phyloP scores from a whole-genome alignment of 2,797 vertebrate genomes.

The Oryzias dopingdopingensis region DNA sequence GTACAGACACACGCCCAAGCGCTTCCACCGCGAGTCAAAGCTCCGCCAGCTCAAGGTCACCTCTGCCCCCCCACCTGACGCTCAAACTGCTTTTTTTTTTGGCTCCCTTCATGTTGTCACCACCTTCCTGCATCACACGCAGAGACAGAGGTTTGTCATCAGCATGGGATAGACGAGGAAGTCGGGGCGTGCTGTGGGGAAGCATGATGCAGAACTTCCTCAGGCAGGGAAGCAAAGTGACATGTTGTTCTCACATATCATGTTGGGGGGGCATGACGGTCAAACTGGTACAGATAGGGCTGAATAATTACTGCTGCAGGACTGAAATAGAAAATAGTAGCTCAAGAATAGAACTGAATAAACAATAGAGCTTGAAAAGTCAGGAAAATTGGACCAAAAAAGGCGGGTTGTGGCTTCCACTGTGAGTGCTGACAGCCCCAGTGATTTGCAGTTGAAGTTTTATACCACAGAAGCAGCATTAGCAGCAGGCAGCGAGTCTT shows the following conservation, averaged over 20 bases:
- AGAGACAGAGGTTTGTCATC: slow-evolving; percentile 30
- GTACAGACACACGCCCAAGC: slow-evolving; percentile 32
- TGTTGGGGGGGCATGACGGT: slow-evolving; percentile 20
- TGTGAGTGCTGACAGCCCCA: slow-evolving; percentile 28
- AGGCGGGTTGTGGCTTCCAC: slow-evolving; percentile 19
- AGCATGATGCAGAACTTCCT: slow-evolving; percentile 30
- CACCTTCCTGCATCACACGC: slow-evolving; percentile 37
- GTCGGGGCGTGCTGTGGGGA: slow-evolving; percentile 36
- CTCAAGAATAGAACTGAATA: not conserved
- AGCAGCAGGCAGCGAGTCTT: slow-evolving; percentile 32
- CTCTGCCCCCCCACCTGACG: slow-evolving; percentile 28
- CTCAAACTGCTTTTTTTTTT: slow-evolving; percentile 26
- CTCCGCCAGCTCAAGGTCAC: slow-evolving; percentile 37
- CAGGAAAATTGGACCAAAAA: slow-evolving; percentile 11
- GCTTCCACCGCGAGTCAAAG: slow-evolving; percentile 22
- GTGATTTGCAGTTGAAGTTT: slow-evolving; percentile 33
- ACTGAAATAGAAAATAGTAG: slow-evolving; percentile 1
- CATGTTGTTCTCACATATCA: slow-evolving; percentile 20
- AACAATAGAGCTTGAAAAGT: slow-evolving; percentile 7
- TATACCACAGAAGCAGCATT: slow-evolving; percentile 19
- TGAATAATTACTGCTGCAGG: slow-evolving; percentile 7
- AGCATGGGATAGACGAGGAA: slow-evolving; percentile 24
- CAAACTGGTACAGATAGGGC: slow-evolving; percentile 6
- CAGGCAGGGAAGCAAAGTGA: slow-evolving; percentile 9
- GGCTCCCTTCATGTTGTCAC: slow-evolving; percentile 9